phyloP scores from a whole-genome alignment of 2,797 vertebrate species.

The Eurystomus glaucurus region DNA sequence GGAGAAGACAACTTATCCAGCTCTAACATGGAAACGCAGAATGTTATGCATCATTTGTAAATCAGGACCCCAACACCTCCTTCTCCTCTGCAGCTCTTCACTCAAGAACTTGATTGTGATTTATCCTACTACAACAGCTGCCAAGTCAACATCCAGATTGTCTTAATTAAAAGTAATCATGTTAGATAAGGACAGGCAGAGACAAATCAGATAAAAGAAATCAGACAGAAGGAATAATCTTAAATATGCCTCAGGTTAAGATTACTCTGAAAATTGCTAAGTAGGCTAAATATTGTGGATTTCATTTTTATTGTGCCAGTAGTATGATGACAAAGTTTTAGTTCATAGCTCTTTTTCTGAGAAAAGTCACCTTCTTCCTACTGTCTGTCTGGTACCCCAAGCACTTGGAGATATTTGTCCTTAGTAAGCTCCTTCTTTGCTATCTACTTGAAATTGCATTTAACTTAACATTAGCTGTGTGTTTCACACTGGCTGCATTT shows the following conservation, averaged over 20 bases:
- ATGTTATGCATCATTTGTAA: background rate
- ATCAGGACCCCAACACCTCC: background rate
- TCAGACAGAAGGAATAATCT: constrained; percentile 2
- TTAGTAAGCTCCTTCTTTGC: background rate
- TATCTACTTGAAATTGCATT: constrained; percentile 31
- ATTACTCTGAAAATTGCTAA: constrained; percentile 43
- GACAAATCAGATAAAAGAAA: constrained; percentile 1
- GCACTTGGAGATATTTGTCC: background rate
- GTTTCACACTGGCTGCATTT: constrained; percentile 30
- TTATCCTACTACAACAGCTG: background rate
- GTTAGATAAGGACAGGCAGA: constrained; percentile 47
- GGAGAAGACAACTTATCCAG: background rate
- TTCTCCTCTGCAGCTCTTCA: background rate
- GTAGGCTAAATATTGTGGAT: background rate
- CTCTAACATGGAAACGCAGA: background rate
- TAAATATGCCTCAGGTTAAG: background rate
- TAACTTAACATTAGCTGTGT: constrained; percentile 7
- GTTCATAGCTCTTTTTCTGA: background rate
- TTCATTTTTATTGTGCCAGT: background rate
- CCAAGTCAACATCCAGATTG: constrained; percentile 23
- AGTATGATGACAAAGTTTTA: background rate
- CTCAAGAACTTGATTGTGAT: background rate
- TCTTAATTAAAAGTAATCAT: constrained; percentile 36
- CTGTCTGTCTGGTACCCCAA: background rate
- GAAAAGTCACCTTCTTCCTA: background rate